Base-by-base conservation (phyloP, 2,797 vertebrate species). In the Fistularia tabacaria region DNA sequence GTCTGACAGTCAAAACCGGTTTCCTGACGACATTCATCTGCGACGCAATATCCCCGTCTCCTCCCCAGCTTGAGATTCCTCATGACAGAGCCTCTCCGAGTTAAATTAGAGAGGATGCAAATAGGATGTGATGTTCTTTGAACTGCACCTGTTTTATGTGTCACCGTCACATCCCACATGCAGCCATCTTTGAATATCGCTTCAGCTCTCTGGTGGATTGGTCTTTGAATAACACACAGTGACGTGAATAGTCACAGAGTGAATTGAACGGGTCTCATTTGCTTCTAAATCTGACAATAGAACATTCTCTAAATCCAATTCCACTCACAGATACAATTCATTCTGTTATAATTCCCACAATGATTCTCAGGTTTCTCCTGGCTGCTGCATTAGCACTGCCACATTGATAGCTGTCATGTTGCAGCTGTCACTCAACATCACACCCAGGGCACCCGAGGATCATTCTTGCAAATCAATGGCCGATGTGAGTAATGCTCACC, bases 401-500 rank as follows among this genome's bases (percentile, higher is more conserved):
- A 64, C 76, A 79, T 74, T 76, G 68, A 76, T 65, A 43, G 72
- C 61, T 65, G 64, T 71, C 71, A 62, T 61, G 57, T 69, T 51
- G 63, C 62, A 56, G 77, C 66, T 71, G 62, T 58, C 66, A 68
- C 47, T 81, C 62, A 67, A 46, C 58, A 46, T 55, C 2, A 5
- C 25, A 25, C 25, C 25, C 42, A 46, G n/a, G 51, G 54, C 46
- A 58, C 60, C 45, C 39, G 59, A 59, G 47, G 59, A 64, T 66
- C 66, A 80, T 82, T 63, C 77, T 72, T 64, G 48, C 64, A 79
- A 81, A 87, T 86, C 84, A 74, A 68, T 76, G 71, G 54, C 54
- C 68, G 58, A 62, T 74, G 62, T 71, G 53, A 62, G 51, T 15
- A 14, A 51, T 53, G 60, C 44, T 54, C 49, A 42, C 46, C 8